phyloP scores from a whole-genome alignment of 2,113 vertebrate species.

The Eubucco bourcierii region DNA sequence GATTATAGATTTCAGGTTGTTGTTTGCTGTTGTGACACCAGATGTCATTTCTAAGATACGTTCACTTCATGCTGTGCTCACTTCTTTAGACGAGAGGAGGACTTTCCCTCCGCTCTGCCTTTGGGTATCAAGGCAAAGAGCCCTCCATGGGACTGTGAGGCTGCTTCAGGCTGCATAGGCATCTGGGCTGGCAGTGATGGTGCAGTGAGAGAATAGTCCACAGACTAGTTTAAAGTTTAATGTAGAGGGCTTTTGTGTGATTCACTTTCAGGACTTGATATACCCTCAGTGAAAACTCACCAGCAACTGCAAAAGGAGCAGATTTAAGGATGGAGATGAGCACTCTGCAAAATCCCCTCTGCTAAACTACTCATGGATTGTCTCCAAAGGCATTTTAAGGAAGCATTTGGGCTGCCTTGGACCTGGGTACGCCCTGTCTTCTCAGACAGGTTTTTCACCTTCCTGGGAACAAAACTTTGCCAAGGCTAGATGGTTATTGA shows the following conservation, averaged over 20 bases:
- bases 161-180: not conserved
- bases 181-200: not conserved
- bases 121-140: not conserved
- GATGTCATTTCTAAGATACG: not conserved
- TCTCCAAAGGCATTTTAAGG: conserved; percentile 31
- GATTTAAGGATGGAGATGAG: not conserved
- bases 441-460: conserved; percentile 41
- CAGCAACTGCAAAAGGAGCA: not conserved
- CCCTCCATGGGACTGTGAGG: not conserved
- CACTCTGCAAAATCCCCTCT: not conserved
- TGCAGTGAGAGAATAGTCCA: not conserved
- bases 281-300: not conserved
- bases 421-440: not conserved
- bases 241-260: not conserved
- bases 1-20: not conserved
- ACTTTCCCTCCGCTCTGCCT: not conserved
- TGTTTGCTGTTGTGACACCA: not conserved
- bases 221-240: not conserved
- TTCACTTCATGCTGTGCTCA: accelerated
- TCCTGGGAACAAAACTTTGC: not conserved
- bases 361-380: not conserved
- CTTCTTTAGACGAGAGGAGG: not conserved
- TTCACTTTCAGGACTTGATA: not conserved
- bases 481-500: not conserved
- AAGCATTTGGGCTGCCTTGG: not conserved